Conservation (phyloP, 1,140 invertebrate genomes). For the Eubasilissa regina region DNA sequence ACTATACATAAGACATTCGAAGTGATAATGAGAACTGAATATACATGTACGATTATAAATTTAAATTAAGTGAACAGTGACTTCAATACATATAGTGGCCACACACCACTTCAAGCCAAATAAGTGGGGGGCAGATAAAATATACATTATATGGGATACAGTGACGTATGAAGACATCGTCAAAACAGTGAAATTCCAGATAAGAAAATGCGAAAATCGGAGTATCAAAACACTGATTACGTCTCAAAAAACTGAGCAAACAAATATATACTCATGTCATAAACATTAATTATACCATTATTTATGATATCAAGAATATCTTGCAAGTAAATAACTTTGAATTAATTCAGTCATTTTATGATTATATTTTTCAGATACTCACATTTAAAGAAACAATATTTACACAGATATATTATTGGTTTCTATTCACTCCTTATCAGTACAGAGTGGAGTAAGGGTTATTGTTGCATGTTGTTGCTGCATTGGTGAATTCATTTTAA, state of each 20-base stretch:
- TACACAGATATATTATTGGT: not conserved
- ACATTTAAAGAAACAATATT: no score
- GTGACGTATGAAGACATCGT: conserved; percentile 49
- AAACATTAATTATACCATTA: not conserved
- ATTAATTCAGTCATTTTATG: no score
- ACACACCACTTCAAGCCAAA: conserved; percentile 28
- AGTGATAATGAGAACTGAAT: conserved; percentile 45
- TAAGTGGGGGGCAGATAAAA: conserved; percentile 42
- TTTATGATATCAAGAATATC: not conserved
- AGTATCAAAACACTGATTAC: conserved; percentile 50
- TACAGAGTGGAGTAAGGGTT: conserved; percentile 45
- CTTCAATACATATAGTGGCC: conserved; percentile 34
- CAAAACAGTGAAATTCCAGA: conserved; percentile 46
- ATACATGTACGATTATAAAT: conserved; percentile 57
- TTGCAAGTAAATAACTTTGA: no score
- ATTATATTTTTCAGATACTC: no score
- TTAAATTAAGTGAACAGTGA: conserved; percentile 55
- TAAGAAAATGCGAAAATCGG: conserved; percentile 44
- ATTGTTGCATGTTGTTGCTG: conserved; percentile 36
- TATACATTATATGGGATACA: conserved; percentile 10
- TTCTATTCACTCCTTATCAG: conserved; percentile 36
- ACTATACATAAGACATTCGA: conserved; percentile 39
- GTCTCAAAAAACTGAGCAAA: conserved; percentile 29
- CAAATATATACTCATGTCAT: not conserved
- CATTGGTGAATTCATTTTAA: conserved; percentile 29